Evolutionary conservation across 30 jellyfish, hydroid and myxozoan species (phyloP).

Genomic region (Cassiopea xamachana): DNA sequence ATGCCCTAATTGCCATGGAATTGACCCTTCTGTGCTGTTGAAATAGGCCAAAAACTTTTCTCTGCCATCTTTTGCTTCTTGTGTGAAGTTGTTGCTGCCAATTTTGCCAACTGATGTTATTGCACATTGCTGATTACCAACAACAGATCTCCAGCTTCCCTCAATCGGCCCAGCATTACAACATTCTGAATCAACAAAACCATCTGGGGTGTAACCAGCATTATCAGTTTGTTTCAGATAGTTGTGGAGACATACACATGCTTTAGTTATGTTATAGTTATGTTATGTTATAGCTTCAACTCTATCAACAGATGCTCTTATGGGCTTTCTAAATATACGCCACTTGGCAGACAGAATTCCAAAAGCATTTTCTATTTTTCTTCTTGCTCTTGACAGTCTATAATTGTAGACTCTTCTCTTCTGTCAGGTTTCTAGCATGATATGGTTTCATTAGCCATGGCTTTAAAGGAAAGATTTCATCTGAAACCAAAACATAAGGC

Average conservation of each 20-base stretch:
- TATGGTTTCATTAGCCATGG: slow-evolving; percentile 75
- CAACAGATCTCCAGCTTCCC: no score
- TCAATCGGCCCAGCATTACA: no score
- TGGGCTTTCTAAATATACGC: slow-evolving; percentile 79
- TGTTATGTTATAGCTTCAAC: slow-evolving; percentile 69
- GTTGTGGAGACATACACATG: slow-evolving; percentile 78
- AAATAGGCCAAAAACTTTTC: no score
- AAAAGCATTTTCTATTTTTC: slow-evolving; percentile 73
- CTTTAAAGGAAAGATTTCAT: slow-evolving; percentile 58
- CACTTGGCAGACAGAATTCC: slow-evolving; percentile 72
- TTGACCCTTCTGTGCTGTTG: no score
- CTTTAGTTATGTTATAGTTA: no score
- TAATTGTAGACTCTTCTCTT: slow-evolving; percentile 41
- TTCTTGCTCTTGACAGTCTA: slow-evolving; percentile 58
- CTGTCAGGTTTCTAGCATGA: slow-evolving; percentile 36
- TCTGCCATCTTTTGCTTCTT: no score
- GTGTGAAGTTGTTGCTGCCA: no score
- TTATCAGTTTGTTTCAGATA: slow-evolving; percentile 73
- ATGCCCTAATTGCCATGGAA: no score
- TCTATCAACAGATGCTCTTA: slow-evolving; percentile 65
- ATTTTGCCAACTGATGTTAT: no score
- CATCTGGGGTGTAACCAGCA: slow-evolving; percentile 61
- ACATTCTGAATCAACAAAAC: slow-evolving; percentile 6
- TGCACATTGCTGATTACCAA: no score
- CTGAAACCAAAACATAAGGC: slow-evolving; percentile 67